These are phyloP conservation scores for Apoda limacodes DNA, from an alignment of 2,888 invertebrate genomes.

Conservation along the genomic window DNA sequence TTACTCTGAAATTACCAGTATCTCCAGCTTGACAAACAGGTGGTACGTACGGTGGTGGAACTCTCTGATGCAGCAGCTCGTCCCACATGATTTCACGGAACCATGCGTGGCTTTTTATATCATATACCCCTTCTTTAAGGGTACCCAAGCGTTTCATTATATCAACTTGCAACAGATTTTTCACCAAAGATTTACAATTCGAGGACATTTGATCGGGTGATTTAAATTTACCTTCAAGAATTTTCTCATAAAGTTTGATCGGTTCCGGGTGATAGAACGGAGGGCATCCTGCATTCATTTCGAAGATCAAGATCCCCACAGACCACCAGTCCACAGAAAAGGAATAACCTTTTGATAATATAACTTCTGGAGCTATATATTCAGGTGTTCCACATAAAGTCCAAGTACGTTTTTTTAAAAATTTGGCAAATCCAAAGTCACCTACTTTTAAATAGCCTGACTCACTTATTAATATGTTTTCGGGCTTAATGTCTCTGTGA, in stretches of 20 bases:
- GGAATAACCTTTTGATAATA: constrained; percentile 90
- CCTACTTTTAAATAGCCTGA: constrained; percentile 84
- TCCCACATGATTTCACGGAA: constrained; percentile 87
- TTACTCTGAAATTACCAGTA: constrained; percentile 73
- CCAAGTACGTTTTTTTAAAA: constrained; percentile 80
- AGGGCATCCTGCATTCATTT: constrained; percentile 90
- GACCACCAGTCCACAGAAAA: constrained; percentile 97
- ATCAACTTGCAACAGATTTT: constrained; percentile 77
- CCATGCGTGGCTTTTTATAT: constrained; percentile 93
- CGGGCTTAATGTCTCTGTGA: constrained; percentile 92
- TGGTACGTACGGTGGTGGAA: constrained; percentile 73
- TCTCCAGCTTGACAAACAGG: constrained; percentile 66
- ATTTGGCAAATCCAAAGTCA: constrained; percentile 94
- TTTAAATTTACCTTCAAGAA: constrained; percentile 87
- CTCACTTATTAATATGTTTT: constrained; percentile 83
- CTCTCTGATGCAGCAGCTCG: constrained; percentile 79
- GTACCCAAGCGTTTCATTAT: constrained; percentile 80
- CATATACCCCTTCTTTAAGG: constrained; percentile 85
- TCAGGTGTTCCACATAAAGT: constrained; percentile 97
- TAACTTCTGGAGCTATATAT: constrained; percentile 93
- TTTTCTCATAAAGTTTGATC: constrained; percentile 93
- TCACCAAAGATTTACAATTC: constrained; percentile 82
- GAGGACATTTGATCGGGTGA: constrained; percentile 83
- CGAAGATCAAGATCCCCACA: constrained; percentile 85
- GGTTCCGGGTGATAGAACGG: constrained; percentile 91